phyloP scores from a whole-genome alignment of 1,140 invertebrate species.

The Cheumatopsyche charites region DNA sequence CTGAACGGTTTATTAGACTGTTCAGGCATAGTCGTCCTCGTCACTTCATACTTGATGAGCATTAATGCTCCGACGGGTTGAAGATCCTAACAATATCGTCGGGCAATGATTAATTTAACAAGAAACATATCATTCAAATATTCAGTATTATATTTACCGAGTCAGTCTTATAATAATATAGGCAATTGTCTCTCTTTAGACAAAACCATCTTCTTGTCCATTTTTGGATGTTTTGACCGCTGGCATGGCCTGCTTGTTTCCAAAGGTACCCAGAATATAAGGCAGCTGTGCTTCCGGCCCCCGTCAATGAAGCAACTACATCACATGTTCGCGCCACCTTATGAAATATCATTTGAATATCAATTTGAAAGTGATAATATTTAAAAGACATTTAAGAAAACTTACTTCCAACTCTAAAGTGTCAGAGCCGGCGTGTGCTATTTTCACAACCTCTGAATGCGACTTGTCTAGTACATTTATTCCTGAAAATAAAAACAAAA shows the following conservation, averaged over 20 bases:
- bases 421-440: constrained; percentile 87
- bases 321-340: constrained; percentile 85
- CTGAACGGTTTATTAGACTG: constrained; percentile 59
- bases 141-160: constrained; percentile 63
- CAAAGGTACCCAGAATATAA: constrained; percentile 81
- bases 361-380: constrained; percentile 2
- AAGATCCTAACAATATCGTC: constrained; percentile 67
- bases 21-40: constrained; percentile 61
- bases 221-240: constrained; percentile 65
- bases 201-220: constrained; percentile 93
- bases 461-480: constrained; percentile 88
- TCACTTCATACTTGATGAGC: constrained; percentile 81
- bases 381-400: constrained; percentile 1
- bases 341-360: constrained; percentile 33
- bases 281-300: constrained; percentile 66
- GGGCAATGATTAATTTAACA: background rate
- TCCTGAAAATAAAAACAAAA: constrained; percentile 53
- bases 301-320: constrained; percentile 69
- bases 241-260: constrained; percentile 68
- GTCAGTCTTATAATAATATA: constrained; percentile 95
- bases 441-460: constrained; percentile 93
- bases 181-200: constrained; percentile 87
- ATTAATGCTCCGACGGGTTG: constrained; percentile 90
- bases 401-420: constrained; percentile 80
- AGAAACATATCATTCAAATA: background rate